Evolutionary conservation across 2,888 invertebrate genomes (phyloP).

Genomic region (Sinohyriopsis cumingii): DNA sequence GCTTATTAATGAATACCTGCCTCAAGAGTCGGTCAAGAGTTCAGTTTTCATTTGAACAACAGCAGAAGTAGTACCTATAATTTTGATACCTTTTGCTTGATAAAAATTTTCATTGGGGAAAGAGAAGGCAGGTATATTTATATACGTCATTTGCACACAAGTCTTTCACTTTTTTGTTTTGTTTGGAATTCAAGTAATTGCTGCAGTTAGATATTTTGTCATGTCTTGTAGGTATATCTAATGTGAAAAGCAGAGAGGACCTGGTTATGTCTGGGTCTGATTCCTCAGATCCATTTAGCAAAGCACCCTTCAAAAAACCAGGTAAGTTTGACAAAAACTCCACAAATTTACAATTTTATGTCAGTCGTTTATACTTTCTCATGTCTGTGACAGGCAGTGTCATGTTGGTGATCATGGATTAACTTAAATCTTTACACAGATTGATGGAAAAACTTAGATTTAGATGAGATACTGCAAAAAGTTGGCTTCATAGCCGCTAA

Average conservation of each 20-base stretch:
- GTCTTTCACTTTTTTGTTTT: background rate
- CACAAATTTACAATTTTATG: background rate
- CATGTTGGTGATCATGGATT: background rate
- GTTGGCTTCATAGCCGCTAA: no score
- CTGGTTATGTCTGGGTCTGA: constrained; percentile 79
- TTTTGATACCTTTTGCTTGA: no score
- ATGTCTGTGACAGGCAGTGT: background rate
- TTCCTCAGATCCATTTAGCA: constrained; percentile 81
- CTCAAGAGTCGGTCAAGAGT: no score
- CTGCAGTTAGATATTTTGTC: background rate
- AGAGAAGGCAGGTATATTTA: no score
- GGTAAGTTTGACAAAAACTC: constrained; percentile 63
- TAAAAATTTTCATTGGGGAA: no score
- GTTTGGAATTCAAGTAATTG: background rate
- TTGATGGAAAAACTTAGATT: no score
- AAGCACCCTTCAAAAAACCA: constrained; percentile 83
- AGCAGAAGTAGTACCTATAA: no score
- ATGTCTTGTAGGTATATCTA: constrained; percentile 76
- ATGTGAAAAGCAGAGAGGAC: constrained; percentile 81
- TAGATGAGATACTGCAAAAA: no score
- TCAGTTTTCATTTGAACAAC: no score
- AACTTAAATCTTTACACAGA: no score
- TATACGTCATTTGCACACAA: no score
- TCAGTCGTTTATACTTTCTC: background rate
- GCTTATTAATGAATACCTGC: no score